These are phyloP conservation scores for Otus sunia DNA, from an alignment of 2,113 vertebrate genomes.

Conservation along the genomic window DNA sequence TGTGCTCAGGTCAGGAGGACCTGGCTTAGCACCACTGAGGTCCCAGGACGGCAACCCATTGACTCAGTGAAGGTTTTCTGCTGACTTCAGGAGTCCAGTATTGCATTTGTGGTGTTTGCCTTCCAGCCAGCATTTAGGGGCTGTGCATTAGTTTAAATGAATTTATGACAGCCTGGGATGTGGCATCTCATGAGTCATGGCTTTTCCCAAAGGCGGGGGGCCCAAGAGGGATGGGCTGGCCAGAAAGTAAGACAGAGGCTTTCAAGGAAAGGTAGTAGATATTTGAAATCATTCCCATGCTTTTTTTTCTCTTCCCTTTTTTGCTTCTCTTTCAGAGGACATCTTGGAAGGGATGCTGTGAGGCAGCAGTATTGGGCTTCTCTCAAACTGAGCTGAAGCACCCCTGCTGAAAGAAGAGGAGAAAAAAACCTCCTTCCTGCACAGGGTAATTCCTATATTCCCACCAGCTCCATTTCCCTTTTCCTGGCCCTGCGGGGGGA, in stretches of 20 bases:
- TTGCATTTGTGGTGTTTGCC: not conserved
- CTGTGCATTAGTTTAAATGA: not conserved
- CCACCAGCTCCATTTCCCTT: rapidly evolving
- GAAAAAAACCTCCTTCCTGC: rapidly evolving
- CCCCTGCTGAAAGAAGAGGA: not conserved
- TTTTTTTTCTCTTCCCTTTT: not conserved
- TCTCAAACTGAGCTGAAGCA: not conserved
- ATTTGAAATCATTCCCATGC: rapidly evolving
- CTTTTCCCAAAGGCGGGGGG: not conserved
- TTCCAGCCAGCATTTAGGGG: not conserved
- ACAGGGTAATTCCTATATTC: not conserved
- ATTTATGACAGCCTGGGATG: not conserved
- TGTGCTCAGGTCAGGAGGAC: not conserved
- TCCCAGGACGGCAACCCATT: not conserved
- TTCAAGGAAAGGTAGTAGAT: not conserved
- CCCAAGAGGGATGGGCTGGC: not conserved
- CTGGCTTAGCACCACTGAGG: not conserved
- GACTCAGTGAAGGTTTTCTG: not conserved
- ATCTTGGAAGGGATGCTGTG: not conserved
- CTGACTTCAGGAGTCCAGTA: not conserved
- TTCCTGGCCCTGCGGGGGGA: not conserved
- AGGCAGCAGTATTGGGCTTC: not conserved
- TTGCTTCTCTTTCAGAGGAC: not conserved
- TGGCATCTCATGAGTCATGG: not conserved
- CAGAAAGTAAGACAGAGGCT: not conserved